Evolutionary conservation across 2,797 vertebrate genomes (phyloP).

Genomic region (Carduelis carduelis): DNA sequence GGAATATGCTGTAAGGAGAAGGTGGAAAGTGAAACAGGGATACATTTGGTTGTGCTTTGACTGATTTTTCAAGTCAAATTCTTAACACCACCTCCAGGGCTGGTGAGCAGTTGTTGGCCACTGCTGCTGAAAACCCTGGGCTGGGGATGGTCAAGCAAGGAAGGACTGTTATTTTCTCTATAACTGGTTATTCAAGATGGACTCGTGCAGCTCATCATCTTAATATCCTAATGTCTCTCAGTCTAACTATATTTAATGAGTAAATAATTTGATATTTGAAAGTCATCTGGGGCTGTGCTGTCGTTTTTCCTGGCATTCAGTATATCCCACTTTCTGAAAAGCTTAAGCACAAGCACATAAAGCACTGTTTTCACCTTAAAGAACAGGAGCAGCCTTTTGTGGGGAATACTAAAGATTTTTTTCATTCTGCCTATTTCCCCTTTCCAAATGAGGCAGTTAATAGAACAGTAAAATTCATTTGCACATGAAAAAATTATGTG

Average conservation of each 20-base stretch:
- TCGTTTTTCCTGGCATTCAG: neutral
- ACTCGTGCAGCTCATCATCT: neutral
- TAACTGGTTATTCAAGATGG: conserved; percentile 1
- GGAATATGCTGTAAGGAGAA: neutral
- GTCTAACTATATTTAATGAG: neutral
- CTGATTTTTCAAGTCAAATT: neutral
- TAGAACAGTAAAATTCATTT: neutral
- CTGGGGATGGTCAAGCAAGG: neutral
- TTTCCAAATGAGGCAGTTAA: neutral
- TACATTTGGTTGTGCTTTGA: neutral
- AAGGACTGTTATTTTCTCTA: conserved; percentile 3
- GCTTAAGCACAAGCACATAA: neutral
- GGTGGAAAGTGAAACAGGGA: neutral
- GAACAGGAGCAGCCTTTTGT: neutral
- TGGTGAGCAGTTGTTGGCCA: neutral
- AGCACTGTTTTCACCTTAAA: neutral
- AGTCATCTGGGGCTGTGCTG: neutral
- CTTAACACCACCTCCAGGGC: neutral
- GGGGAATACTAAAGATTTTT: neutral
- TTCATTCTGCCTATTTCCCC: neutral
- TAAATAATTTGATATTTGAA: neutral
- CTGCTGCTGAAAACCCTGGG: neutral
- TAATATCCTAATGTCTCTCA: neutral
- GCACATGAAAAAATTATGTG: neutral
- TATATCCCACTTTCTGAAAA: neutral